Percentiles rank a stretch among this genome's conserved stretches.
Evolutionary conservation across 2,888 invertebrate species (phyloP).

Genomic region (Tetramorium bicarinatum): DNA sequence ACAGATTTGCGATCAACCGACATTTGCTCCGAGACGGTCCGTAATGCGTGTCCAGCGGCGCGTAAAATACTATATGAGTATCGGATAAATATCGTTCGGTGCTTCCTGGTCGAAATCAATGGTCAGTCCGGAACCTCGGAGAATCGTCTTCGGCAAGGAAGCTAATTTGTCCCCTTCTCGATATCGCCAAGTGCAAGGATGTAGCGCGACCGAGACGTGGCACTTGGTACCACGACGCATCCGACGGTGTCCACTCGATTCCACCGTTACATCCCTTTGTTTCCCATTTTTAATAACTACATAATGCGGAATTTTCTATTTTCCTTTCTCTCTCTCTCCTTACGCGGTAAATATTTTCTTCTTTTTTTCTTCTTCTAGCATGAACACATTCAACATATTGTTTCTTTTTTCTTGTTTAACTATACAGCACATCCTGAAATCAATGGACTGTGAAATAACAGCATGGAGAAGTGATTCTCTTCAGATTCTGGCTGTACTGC

Average conservation of each 20-base stretch:
- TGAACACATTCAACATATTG: conserved; percentile 83
- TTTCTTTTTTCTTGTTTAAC: conserved; percentile 70
- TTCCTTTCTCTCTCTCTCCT: conserved; percentile 36
- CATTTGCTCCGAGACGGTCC: conserved; percentile 31
- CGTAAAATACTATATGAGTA: conserved; percentile 79
- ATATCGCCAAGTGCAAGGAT: conserved; percentile 29
- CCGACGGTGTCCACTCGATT: conserved; percentile 21
- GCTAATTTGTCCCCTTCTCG: conserved; percentile 52
- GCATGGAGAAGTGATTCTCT: conserved; percentile 65
- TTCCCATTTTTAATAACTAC: conserved; percentile 63
- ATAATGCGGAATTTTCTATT: conserved; percentile 56
- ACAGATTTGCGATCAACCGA: conserved; percentile 56
- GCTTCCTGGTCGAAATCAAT: conserved; percentile 74
- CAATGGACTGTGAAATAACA: conserved; percentile 71
- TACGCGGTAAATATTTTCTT: conserved; percentile 72
- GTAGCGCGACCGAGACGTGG: conserved; percentile 49
- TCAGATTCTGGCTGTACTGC: conserved; percentile 45
- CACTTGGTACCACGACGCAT: conserved; percentile 8
- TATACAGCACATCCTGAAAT: conserved; percentile 75
- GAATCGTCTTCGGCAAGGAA: conserved; percentile 69
- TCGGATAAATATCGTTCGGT: conserved; percentile 74
- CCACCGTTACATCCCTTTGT: conserved; percentile 41
- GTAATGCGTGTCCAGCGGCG: conserved; percentile 68
- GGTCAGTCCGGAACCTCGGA: conserved; percentile 62
- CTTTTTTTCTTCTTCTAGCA: conserved; percentile 75